Base-by-base conservation (phyloP, 2,888 invertebrate genomes). In the Ornithoptera priamus region DNA sequence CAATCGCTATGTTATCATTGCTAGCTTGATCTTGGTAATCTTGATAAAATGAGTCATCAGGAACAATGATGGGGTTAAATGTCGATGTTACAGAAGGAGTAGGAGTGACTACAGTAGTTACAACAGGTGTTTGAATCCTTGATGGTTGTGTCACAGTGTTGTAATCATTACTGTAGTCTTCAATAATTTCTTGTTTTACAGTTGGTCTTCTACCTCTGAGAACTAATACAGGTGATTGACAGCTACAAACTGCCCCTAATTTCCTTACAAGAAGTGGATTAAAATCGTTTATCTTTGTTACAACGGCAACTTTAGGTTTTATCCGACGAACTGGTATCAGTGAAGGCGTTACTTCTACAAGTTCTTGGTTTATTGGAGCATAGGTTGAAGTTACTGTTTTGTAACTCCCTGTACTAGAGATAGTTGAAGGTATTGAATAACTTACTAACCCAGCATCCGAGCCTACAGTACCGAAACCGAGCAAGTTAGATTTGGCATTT, bases 241-340 rank as follows among this genome's bases (percentile, higher is more conserved):
- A 96, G 68, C 95, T 95, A 75, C 96, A 96, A 67, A 96, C 95
- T 5, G 96, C 96, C 4, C 95, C 95, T 17, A 96, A 86, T 86
- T 96, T 96, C 58, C 95, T 93, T 0, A 96, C 93, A 22, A 96
- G 88, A 12, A 96, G 85, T 0, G 96, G 96, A 82, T 96, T 95
- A 75, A 95, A 94, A 75, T 96, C 96, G 75, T 95, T 96, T 72
- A 95, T 93, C 82, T 95, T 95, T 0, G 95, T 94, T 2, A 95
- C 94, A 12, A 95, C 93, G 58, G 93, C 93, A 56, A 93, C 92
- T 76, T 92, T 93, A 36, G 93, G 93, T 73, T 92, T 93, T 0
- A 81, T 84, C 80, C 85, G 86, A 68, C 87, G 82, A 63, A 81
- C 71, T 22, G 87, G 86, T 12, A 77, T 74, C 24, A 81, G 75